Conservation (phyloP, 2,888 invertebrate species). For the Pycnomerus fuliginosus region DNA sequence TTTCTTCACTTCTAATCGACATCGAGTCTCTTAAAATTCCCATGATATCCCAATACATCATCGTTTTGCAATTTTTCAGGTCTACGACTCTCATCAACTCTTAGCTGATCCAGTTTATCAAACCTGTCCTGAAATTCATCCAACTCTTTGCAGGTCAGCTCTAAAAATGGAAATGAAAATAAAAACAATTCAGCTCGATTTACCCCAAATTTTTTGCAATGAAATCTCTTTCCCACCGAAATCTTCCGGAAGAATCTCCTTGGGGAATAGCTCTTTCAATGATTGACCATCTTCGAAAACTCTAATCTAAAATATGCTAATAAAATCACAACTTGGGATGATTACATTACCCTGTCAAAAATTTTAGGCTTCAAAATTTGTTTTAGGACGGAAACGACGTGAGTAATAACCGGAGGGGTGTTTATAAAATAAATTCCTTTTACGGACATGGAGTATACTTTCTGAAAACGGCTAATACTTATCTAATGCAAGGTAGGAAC, state of each 20-base stretch:
- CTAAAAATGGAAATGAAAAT: too few species aligned
- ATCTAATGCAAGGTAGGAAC: background rate
- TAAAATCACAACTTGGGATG: background rate
- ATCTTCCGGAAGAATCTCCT: slow-evolving; percentile 36
- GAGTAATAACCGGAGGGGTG: slow-evolving; percentile 45
- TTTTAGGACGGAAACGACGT: slow-evolving; percentile 49
- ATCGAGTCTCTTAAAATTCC: background rate
- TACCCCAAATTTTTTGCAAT: slow-evolving; percentile 32
- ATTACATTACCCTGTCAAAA: slow-evolving; percentile 49
- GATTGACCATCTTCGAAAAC: slow-evolving; percentile 27
- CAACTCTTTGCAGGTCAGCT: too few species aligned
- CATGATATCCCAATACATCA: slow-evolving; percentile 1
- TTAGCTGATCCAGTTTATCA: slow-evolving; percentile 1
- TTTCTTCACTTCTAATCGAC: too few species aligned
- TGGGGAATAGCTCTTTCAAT: slow-evolving; percentile 31
- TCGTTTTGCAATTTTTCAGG: background rate
- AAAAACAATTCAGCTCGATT: too few species aligned
- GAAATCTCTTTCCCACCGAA: too few species aligned
- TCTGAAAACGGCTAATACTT: slow-evolving; percentile 46
- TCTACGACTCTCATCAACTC: slow-evolving; percentile 2
- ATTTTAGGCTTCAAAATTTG: slow-evolving; percentile 53
- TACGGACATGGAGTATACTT: slow-evolving; percentile 53
- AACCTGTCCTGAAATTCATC: too few species aligned
- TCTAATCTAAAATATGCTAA: slow-evolving; percentile 28
- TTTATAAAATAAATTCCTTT: slow-evolving; percentile 54